Conservation (phyloP, 2,797 vertebrate species). For the Girardinus metallicus region DNA sequence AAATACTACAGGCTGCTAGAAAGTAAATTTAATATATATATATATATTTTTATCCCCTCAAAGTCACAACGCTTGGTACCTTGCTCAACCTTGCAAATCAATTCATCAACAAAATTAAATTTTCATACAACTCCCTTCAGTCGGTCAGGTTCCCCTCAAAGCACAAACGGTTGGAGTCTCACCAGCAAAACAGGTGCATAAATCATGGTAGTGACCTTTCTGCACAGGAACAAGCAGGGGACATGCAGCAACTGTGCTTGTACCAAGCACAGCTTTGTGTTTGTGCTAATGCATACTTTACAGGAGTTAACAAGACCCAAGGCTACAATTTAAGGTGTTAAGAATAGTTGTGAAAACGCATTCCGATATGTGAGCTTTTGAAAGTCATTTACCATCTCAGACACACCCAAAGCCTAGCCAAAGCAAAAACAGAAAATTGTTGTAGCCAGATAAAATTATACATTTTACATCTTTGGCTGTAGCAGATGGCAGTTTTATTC, state of each 20-base stretch:
- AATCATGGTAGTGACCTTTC: constrained; percentile 77
- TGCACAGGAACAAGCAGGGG: constrained; percentile 52
- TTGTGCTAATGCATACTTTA: neutral
- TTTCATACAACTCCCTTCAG: constrained; percentile 63
- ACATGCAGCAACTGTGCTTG: constrained; percentile 44
- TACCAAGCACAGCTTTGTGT: constrained; percentile 31
- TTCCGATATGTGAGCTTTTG: neutral
- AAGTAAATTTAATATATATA: constrained; percentile 1
- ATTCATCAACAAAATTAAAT: constrained; percentile 62
- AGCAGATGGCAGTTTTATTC: neutral
- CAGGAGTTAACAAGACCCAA: constrained; percentile 13
- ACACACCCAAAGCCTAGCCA: neutral
- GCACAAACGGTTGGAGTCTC: constrained; percentile 61
- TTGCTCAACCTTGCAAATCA: constrained; percentile 66
- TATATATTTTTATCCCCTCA: constrained; percentile 24
- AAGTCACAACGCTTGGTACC: constrained; percentile 31
- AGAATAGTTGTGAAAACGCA: neutral
- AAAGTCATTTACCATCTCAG: neutral
- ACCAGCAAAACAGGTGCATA: constrained; percentile 71
- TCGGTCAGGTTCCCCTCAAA: constrained; percentile 64
- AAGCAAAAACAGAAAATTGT: neutral
- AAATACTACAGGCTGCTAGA: neutral
- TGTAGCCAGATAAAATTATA: neutral
- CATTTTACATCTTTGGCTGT: neutral
- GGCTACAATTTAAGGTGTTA: neutral